These are phyloP conservation scores for Nematopogon swammerdamellus DNA, from an alignment of 2,888 invertebrate genomes.

Conservation along the genomic window DNA sequence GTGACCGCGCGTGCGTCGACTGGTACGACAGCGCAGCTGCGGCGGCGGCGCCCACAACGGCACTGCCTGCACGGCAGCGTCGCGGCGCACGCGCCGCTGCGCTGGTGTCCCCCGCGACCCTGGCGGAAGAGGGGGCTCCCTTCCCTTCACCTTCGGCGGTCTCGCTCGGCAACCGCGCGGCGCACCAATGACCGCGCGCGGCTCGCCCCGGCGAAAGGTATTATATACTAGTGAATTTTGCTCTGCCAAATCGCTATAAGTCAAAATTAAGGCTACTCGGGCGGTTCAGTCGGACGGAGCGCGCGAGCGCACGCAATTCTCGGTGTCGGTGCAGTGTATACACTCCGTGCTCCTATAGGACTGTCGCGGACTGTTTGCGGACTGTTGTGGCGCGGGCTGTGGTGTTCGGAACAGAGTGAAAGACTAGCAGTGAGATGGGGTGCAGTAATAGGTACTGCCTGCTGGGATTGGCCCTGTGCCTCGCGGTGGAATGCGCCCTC, in stretches of 20 bases:
- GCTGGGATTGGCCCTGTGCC: slow-evolving; percentile 48
- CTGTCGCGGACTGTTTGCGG: too few species aligned
- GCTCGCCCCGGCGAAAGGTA: slow-evolving; percentile 60
- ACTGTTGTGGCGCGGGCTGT: too few species aligned
- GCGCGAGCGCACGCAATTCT: too few species aligned
- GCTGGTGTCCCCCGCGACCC: slow-evolving; percentile 55
- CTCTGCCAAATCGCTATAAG: slow-evolving; percentile 57
- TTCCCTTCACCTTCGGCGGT: slow-evolving; percentile 51
- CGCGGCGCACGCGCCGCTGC: too few species aligned
- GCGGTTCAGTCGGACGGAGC: slow-evolving; percentile 41
- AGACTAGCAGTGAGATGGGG: slow-evolving; percentile 45
- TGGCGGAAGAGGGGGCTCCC: slow-evolving; percentile 34
- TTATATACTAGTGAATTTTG: slow-evolving; percentile 62
- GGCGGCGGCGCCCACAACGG: slow-evolving; percentile 18
- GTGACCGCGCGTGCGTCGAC: too few species aligned
- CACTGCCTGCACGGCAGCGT: slow-evolving; percentile 33
- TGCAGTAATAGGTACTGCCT: slow-evolving; percentile 51
- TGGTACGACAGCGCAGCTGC: too few species aligned
- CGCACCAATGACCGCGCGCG: slow-evolving; percentile 45
- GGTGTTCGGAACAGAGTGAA: slow-evolving; percentile 15
- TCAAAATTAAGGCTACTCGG: slow-evolving; percentile 62
- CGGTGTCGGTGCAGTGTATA: slow-evolving; percentile 7
- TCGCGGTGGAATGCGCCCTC: slow-evolving; percentile 47
- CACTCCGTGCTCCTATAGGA: slow-evolving; percentile 5
- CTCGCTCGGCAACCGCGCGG: slow-evolving; percentile 30